A percentile compares a stretch with the other conserved stretches of the same genome.
These are phyloP conservation scores for Tyrophagus putrescentiae DNA, from an alignment of 1,140 invertebrate genomes.

Conservation along the genomic window DNA sequence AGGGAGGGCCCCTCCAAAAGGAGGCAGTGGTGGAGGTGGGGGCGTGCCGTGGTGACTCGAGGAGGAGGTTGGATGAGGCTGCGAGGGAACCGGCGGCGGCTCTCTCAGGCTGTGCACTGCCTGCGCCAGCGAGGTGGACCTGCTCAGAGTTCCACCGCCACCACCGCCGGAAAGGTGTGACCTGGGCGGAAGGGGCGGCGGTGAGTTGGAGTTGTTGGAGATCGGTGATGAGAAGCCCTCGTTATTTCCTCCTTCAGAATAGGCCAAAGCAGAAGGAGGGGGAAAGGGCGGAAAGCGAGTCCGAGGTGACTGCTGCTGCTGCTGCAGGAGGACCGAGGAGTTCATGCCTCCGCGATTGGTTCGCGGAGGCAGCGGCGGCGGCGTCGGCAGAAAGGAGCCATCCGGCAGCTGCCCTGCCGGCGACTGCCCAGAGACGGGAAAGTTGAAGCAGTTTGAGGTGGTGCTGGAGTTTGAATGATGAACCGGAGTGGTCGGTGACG, in stretches of 20 bases:
- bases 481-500: constrained; percentile 35
- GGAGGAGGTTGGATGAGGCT: not conserved
- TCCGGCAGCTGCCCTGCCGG: not conserved
- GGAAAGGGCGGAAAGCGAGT: constrained; percentile 37
- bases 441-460: not conserved
- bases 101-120: constrained; percentile 20
- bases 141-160: not conserved
- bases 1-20: no score
- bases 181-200: constrained; percentile 20
- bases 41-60: not conserved
- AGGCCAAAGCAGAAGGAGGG: constrained; percentile 27
- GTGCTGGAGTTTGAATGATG: constrained; percentile 40
- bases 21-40: not conserved
- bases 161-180: not conserved
- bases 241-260: constrained; percentile 27
- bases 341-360: constrained; percentile 17
- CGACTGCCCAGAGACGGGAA: not conserved
- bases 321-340: constrained; percentile 31
- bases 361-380: constrained; percentile 23
- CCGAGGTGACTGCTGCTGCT: constrained; percentile 21
- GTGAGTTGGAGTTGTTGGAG: constrained; percentile 1
- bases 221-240: constrained; percentile 25
- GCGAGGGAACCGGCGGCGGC: not conserved
- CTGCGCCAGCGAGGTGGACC: constrained; percentile 11
- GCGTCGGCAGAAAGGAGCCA: constrained; percentile 1